These are phyloP conservation scores for Oreonectes daqikongensis DNA, from an alignment of 2,797 vertebrate genomes.

Conservation along the genomic window DNA sequence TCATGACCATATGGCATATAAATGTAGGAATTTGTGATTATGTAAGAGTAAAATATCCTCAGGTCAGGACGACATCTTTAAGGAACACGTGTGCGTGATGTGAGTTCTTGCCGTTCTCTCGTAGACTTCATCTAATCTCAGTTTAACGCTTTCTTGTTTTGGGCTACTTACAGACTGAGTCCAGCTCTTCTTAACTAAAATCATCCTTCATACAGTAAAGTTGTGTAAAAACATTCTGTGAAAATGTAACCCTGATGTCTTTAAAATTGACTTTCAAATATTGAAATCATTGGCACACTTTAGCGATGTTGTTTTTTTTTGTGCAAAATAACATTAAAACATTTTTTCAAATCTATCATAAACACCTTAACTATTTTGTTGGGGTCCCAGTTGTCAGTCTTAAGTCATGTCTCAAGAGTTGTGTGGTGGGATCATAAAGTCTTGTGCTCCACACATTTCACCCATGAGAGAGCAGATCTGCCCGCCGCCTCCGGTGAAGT, in stretches of 20 bases:
- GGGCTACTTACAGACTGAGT: too few relatives aligned
- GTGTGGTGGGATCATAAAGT: constrained; percentile 37
- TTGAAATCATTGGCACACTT: too few relatives aligned
- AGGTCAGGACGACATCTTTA: neutral
- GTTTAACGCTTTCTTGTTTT: too few relatives aligned
- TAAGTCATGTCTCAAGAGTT: constrained; percentile 41
- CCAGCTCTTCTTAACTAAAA: too few relatives aligned
- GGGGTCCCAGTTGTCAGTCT: neutral
- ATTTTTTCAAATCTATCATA: neutral
- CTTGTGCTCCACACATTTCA: constrained; percentile 50
- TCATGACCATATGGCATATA: too few relatives aligned
- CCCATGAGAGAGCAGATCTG: constrained; percentile 2
- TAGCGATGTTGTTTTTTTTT: too few relatives aligned
- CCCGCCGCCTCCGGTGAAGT: neutral
- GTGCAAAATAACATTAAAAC: too few relatives aligned
- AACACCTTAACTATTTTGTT: neutral
- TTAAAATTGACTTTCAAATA: too few relatives aligned
- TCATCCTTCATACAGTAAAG: too few relatives aligned
- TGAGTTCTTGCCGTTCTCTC: neutral
- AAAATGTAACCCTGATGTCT: too few relatives aligned
- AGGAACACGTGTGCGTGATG: neutral
- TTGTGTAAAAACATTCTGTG: too few relatives aligned
- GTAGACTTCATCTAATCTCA: too few relatives aligned
- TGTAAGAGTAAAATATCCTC: neutral
- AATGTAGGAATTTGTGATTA: neutral